Base-by-base conservation (phyloP, 30 jellyfish, hydroid and myxozoan genomes). In the Chrysaora quinquecirrha region DNA sequence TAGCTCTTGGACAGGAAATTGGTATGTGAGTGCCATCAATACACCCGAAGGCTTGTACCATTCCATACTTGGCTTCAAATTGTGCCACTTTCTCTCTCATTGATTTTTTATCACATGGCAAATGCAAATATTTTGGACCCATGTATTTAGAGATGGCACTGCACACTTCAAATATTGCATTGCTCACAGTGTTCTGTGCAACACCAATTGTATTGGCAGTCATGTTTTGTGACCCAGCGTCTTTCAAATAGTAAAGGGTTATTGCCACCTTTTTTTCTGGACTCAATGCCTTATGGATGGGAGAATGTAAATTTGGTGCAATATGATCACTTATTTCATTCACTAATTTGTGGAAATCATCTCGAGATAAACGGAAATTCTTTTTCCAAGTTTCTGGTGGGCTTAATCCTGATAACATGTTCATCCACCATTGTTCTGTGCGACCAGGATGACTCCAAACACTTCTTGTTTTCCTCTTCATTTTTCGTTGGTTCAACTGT, bases 41-140 rank as follows among this genome's bases (percentile, higher is more conserved):
- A 50, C 95, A 84, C 1, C 91, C 91, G 67, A 80, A 80, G n/a
- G 91, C 87, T 29, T 80, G 91, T n/a, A 46, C 73, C 90, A 73
- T 84, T 14, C 90, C 90, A 74, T 71, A 84, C 58, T 73, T 73
- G 7, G 78, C 76, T 73, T 83, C 95, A 72, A 72, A 83, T 68
- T 73, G 84, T 1, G 90, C 0, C 60, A 48, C 95, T 30, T 84
- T 84, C 63, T 73, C 64, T 62, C 76, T 29, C 89, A 84, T 84
- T 67, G 58, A 83, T 0, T 84, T 83, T 28, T 33, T 38, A 58
- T 60, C 18, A 12, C 54, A 38, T 30, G 95, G 89, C 86, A 82
- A 34, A 32, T 62, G 73, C 25, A 83, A 32, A 19, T 35, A 62
- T 60, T 34, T 83, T 35, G 89, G 82, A 54, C 83, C 90, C 28